phyloP scores from a whole-genome alignment of 2,797 vertebrate species.

The Pseudochromis fuscus region DNA sequence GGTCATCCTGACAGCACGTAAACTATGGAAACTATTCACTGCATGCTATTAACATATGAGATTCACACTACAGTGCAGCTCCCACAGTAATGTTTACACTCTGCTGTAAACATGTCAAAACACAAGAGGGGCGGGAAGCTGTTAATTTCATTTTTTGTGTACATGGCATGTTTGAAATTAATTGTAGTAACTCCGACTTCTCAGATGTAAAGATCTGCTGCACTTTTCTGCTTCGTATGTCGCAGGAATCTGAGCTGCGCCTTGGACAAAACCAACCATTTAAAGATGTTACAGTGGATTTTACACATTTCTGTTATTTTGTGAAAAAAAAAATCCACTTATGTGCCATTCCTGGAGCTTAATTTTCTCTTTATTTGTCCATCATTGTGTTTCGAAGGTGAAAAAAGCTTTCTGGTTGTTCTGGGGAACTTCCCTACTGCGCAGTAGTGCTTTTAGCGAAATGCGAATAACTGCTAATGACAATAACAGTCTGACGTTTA shows the following conservation, averaged over 20 bases:
- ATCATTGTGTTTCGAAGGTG: neutral
- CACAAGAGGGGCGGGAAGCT: neutral
- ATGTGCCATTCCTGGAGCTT: neutral
- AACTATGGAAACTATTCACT: conserved; percentile 50
- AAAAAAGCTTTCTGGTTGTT: too few species aligned
- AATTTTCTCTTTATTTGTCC: neutral
- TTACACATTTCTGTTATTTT: neutral
- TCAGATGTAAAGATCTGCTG: neutral
- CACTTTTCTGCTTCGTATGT: too few species aligned
- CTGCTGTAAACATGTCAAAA: conserved; percentile 3
- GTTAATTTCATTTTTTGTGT: neutral
- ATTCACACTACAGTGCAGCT: conserved; percentile 5
- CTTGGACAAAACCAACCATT: neutral
- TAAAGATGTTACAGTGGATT: neutral
- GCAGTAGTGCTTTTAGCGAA: too few species aligned
- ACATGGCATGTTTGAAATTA: neutral
- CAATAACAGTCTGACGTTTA: neutral
- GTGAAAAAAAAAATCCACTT: neutral
- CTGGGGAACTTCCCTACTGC: too few species aligned
- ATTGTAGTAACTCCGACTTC: neutral
- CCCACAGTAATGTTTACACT: neutral
- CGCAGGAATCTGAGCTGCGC: neutral
- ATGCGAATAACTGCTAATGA: neutral
- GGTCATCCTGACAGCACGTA: conserved; percentile 66
- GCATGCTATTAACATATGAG: conserved; percentile 43